Percentiles rank a stretch among this genome's conserved stretches.
These are phyloP conservation scores for Heliconius ismenius DNA, from an alignment of 2,888 invertebrate genomes.

Conservation along the genomic window DNA sequence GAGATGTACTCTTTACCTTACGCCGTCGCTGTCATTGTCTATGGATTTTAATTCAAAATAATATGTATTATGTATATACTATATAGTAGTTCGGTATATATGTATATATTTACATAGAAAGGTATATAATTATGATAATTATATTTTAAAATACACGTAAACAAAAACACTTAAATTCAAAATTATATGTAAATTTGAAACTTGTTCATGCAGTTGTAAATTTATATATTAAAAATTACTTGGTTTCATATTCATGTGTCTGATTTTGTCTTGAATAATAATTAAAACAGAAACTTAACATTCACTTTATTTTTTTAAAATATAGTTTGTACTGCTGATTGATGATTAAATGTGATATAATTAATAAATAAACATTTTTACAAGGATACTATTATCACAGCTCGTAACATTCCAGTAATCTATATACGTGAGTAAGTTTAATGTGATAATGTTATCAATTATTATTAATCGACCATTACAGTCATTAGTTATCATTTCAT, in stretches of 20 bases:
- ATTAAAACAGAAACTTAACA: not conserved
- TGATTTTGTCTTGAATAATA: not conserved
- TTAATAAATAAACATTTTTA: not conserved
- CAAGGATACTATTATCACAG: not conserved
- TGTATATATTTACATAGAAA: not conserved
- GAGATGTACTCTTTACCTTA: not conserved
- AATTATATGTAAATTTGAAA: too few species aligned
- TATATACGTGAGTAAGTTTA: conserved; percentile 39
- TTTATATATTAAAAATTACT: not conserved
- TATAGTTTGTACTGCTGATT: not conserved
- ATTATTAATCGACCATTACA: conserved; percentile 22
- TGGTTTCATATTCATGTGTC: not conserved
- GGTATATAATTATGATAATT: not conserved
- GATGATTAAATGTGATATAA: not conserved
- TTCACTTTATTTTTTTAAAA: not conserved
- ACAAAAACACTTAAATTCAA: not conserved
- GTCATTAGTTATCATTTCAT: conserved; percentile 1
- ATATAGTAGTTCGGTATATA: not conserved
- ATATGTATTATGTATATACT: not conserved
- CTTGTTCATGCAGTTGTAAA: not conserved
- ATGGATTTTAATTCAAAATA: not conserved
- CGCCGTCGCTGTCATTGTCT: not conserved
- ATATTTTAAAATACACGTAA: not conserved
- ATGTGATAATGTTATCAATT: conserved; percentile 36
- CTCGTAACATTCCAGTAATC: conserved; percentile 26